Percentiles rank a stretch among this genome's conserved stretches.
These are phyloP conservation scores for Chironomus striatipennis DNA, from an alignment of 1,140 invertebrate species.

Conservation along the genomic window DNA sequence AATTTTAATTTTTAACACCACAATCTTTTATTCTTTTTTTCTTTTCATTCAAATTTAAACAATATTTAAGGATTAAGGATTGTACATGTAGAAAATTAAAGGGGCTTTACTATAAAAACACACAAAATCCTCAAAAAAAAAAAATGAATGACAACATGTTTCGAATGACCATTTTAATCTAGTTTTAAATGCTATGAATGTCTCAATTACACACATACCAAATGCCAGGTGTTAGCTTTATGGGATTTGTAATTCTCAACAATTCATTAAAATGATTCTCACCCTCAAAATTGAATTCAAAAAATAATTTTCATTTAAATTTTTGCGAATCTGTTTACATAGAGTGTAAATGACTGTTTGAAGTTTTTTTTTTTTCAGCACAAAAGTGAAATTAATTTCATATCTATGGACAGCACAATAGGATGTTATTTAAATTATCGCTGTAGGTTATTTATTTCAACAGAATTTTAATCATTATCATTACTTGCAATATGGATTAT, in stretches of 20 bases:
- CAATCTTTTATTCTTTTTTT: not conserved
- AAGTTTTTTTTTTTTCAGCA: no score
- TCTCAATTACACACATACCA: not conserved
- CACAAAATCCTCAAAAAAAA: no score
- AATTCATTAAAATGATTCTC: not conserved
- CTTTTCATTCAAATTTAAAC: not conserved
- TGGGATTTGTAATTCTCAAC: not conserved
- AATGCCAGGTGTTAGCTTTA: conserved; percentile 11
- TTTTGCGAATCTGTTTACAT: not conserved
- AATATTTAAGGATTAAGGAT: not conserved
- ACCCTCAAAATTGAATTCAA: conserved; percentile 4
- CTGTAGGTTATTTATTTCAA: no score
- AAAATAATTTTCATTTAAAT: no score
- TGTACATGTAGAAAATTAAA: not conserved
- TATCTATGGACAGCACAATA: no score
- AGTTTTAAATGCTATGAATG: conserved; percentile 1
- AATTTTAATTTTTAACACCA: not conserved
- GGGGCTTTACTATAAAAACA: no score
- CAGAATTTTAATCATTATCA: no score
- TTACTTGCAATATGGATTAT: no score
- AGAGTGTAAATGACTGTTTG: not conserved
- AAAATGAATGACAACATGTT: no score
- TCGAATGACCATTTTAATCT: conserved; percentile 4
- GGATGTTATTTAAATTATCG: no score
- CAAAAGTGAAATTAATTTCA: no score